Conservation (phyloP, 2,888 invertebrate species). For the Lutraria lutraria region DNA sequence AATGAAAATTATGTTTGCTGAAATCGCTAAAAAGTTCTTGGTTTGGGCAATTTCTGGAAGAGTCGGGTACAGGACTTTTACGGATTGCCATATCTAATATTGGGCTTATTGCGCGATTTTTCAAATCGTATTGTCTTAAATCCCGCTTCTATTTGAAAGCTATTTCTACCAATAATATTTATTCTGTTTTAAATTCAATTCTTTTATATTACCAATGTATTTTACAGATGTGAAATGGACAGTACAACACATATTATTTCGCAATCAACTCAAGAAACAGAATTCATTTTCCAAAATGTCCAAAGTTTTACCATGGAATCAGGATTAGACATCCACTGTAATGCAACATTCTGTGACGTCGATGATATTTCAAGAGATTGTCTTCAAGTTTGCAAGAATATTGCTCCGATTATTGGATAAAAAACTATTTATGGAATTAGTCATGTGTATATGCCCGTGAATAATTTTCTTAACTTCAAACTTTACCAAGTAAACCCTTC, state of each 20-base stretch:
- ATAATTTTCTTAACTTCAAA: too few relatives aligned
- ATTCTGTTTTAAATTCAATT: neutral
- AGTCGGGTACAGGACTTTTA: too few relatives aligned
- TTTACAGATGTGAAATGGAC: constrained; percentile 55
- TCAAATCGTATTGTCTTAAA: too few relatives aligned
- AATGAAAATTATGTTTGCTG: too few relatives aligned
- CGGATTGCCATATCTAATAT: too few relatives aligned
- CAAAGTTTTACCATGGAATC: constrained; percentile 46
- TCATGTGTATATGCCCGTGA: too few relatives aligned
- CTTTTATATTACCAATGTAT: neutral
- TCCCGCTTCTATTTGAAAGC: too few relatives aligned
- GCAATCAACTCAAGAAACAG: constrained; percentile 53
- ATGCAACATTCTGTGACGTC: constrained; percentile 50
- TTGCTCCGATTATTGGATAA: neutral
- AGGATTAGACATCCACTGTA: constrained; percentile 48
- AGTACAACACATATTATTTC: constrained; percentile 34
- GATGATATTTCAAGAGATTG: constrained; percentile 45
- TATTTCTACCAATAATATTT: too few relatives aligned
- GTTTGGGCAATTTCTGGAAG: too few relatives aligned
- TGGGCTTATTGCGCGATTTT: too few relatives aligned
- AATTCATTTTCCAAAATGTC: constrained; percentile 58
- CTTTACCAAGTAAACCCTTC: too few relatives aligned
- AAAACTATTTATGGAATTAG: neutral
- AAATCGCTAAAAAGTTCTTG: too few relatives aligned
- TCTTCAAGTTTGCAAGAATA: constrained; percentile 45